phyloP scores from a whole-genome alignment of 2,888 invertebrate species.

The Ophion ventricosus region DNA sequence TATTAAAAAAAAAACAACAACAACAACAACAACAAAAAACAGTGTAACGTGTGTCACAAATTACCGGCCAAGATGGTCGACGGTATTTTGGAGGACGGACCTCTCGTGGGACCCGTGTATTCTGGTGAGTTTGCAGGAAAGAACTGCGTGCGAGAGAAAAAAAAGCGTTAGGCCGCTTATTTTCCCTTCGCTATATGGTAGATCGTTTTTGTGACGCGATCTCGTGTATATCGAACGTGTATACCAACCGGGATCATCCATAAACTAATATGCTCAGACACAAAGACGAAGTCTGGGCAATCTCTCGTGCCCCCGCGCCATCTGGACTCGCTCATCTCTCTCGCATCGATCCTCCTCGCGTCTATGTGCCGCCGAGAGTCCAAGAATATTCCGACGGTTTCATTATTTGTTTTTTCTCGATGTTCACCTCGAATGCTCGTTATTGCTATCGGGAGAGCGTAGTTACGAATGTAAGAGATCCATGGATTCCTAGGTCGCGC shows the following conservation, averaged over 20 bases:
- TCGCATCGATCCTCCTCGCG: neutral
- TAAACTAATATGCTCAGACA: conserved; percentile 4
- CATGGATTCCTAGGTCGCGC: no score
- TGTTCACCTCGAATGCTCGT: no score
- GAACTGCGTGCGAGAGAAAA: conserved; percentile 1
- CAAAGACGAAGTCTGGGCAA: conserved; percentile 9
- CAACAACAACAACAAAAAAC: conserved; percentile 33
- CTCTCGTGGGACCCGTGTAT: conserved; percentile 80
- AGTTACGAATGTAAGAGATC: no score
- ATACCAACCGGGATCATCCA: neutral
- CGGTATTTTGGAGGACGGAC: conserved; percentile 80
- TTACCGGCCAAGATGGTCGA: conserved; percentile 78
- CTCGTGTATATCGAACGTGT: neutral
- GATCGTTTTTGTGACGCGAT: neutral
- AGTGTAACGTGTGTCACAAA: conserved; percentile 46
- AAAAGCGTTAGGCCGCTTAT: neutral
- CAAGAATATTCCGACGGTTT: neutral
- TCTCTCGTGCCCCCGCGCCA: neutral
- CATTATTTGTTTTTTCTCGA: neutral
- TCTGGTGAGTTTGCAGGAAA: conserved; percentile 77
- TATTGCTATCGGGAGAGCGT: no score
- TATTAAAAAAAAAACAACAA: no score
- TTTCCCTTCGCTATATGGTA: neutral
- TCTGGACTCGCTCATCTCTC: neutral
- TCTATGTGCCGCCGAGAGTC: neutral